Percentiles rank a stretch among this genome's conserved stretches.
Conservation (phyloP, 2,797 vertebrate species). For the Hypotaenidia philippensis region DNA sequence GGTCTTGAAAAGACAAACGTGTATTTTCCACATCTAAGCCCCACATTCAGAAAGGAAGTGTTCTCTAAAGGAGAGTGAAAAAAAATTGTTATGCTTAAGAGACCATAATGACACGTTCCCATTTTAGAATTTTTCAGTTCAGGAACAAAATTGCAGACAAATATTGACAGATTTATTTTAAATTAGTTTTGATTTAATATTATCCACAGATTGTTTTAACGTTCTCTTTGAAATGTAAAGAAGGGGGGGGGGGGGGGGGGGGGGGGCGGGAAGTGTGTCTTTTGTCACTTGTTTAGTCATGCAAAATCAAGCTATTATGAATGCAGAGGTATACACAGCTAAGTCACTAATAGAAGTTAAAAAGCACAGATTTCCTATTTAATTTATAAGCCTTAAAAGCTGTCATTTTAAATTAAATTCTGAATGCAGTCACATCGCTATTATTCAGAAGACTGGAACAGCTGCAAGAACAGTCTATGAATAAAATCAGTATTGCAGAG, state of each 20-base stretch:
- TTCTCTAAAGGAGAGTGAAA: neutral
- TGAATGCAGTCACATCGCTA: neutral
- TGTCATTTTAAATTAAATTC: neutral
- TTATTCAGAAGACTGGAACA: constrained; percentile 1
- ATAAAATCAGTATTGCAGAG: neutral
- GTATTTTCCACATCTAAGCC: constrained; percentile 9
- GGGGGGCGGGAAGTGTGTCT: neutral
- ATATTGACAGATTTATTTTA: neutral
- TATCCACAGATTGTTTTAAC: neutral
- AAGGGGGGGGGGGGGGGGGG: too few relatives aligned
- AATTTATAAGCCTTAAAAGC: neutral
- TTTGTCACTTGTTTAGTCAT: neutral
- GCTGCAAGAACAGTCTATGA: neutral
- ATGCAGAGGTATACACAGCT: neutral
- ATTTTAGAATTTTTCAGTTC: neutral
- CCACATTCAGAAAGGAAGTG: neutral
- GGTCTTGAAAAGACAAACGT: constrained; percentile 5
- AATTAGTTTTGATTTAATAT: neutral
- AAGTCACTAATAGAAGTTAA: neutral
- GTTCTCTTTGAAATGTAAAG: neutral
- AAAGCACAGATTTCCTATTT: neutral
- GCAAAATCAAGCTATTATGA: neutral
- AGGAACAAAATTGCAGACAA: neutral
- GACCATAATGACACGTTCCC: neutral
- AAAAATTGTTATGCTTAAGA: neutral